Base-by-base conservation (phyloP, 1,140 invertebrate genomes). In the Drosophila sturtevanti region DNA sequence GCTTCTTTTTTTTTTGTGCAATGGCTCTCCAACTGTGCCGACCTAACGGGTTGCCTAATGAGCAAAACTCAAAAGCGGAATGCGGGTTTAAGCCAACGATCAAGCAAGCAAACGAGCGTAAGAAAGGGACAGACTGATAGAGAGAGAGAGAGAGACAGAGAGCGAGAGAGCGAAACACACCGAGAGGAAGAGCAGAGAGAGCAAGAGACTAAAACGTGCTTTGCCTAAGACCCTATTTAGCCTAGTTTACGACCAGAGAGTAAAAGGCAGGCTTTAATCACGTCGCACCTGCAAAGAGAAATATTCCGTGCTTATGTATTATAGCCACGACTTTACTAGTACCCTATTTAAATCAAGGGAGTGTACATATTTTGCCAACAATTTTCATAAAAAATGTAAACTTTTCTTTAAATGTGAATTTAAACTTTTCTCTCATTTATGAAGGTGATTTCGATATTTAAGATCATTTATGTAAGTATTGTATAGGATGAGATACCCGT, bases 141-240 rank as follows among this genome's bases (percentile, higher is more conserved):
- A 24, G 52, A 31, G 27, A 10, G 59, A 37, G 63, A 73, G 16
- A 12, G 3, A 18, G 41, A 44, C 2, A 48, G 41, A 10, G 7
- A 48, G 16, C 18, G 37, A 38, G 12, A 38, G 41, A 87, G 89
- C 79, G 82, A 81, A 76, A 76, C 84, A 81, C 77, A 76, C 76
- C 79, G 68, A 78, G 41, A 66, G 64, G 31, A 27, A 60, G 56
- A 71, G n/a, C n/a, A 38, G 24, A 22, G 9, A 21, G 44, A 31
- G 27, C 7, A 61, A 37, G 63, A 73, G 74, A 56, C 74, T 72
- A 79, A 87, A 89, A 87, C 82, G 82, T 87, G 82, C 82, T 87
- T 89, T 82, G 82, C 72, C 84, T 79, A 66, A 87, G 82, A 84
- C 76, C 84, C 82, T 87, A 87, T 79, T 87, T 87, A 87, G 82